Conservation (phyloP, 1,140 invertebrate genomes). For the Rhopalosiphum padi region DNA sequence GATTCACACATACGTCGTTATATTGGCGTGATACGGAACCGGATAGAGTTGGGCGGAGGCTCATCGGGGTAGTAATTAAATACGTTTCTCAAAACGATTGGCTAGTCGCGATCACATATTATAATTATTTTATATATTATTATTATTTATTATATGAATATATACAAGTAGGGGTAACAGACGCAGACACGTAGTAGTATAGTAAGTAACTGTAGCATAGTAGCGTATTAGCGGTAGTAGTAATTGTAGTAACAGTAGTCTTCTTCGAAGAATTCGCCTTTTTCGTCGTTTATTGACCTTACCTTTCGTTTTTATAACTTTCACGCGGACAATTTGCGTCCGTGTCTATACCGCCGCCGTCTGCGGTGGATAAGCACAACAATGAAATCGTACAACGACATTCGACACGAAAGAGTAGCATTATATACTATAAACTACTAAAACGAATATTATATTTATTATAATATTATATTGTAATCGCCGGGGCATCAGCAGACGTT, state of each 20-base stretch:
- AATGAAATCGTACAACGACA: neutral
- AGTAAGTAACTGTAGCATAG: neutral
- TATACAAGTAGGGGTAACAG: neutral
- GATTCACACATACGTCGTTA: constrained; percentile 32
- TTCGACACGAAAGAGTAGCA: neutral
- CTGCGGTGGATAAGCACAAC: neutral
- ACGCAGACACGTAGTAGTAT: too few relatives aligned
- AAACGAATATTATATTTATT: neutral
- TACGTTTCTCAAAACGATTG: neutral
- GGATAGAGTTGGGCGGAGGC: neutral
- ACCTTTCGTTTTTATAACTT: constrained; percentile 16
- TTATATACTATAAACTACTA: neutral
- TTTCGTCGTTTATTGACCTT: constrained; percentile 5
- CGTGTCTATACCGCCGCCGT: neutral
- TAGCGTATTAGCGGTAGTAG: neutral
- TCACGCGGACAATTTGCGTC: neutral
- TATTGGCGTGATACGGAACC: neutral
- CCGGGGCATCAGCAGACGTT: neutral
- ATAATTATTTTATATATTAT: neutral
- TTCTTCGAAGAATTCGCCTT: neutral
- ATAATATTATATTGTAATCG: neutral
- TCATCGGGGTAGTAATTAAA: constrained; percentile 12
- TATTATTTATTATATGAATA: too few relatives aligned
- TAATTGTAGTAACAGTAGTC: neutral
- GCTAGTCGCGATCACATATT: neutral